Percentiles rank a stretch among this genome's conserved stretches.
Evolutionary conservation across 2,888 invertebrate genomes (phyloP).

Genomic region (Hyles lineata): DNA sequence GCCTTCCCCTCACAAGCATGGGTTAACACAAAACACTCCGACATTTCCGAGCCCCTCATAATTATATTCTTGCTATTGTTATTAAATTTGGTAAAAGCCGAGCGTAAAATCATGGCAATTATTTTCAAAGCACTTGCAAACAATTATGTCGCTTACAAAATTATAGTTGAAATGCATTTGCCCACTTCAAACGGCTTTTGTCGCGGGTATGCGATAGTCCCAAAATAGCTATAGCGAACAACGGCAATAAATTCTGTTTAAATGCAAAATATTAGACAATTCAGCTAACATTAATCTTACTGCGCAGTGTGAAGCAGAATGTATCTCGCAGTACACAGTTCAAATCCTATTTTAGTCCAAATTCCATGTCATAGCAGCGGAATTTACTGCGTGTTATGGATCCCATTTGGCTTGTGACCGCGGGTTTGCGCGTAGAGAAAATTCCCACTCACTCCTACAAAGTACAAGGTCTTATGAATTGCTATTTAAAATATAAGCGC

Average conservation of each 20-base stretch:
- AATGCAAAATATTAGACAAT: slow-evolving; percentile 48
- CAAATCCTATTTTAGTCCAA: slow-evolving; percentile 17
- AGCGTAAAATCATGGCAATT: background rate
- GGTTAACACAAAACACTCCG: too few species aligned
- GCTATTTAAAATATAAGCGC: too few species aligned
- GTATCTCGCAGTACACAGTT: slow-evolving; percentile 39
- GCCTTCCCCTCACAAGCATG: too few species aligned
- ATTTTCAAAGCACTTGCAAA: background rate
- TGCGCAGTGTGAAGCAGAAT: slow-evolving; percentile 36
- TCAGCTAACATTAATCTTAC: slow-evolving; percentile 49
- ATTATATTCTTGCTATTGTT: slow-evolving; percentile 5
- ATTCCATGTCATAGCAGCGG: slow-evolving; percentile 4
- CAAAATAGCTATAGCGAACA: background rate
- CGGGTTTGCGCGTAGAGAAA: background rate
- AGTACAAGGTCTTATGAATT: too few species aligned
- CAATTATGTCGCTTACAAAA: slow-evolving; percentile 1
- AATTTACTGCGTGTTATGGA: slow-evolving; percentile 3
- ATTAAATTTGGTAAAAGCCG: background rate
- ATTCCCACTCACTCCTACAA: background rate
- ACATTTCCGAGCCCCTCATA: too few species aligned
- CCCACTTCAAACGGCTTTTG: background rate
- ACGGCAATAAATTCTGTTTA: background rate
- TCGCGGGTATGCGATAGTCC: background rate
- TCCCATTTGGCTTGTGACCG: slow-evolving; percentile 3
- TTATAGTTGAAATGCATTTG: background rate